These are phyloP conservation scores for Physeter macrocephalus DNA, from an alignment of 2,113 vertebrate species.

Conservation along the genomic window DNA sequence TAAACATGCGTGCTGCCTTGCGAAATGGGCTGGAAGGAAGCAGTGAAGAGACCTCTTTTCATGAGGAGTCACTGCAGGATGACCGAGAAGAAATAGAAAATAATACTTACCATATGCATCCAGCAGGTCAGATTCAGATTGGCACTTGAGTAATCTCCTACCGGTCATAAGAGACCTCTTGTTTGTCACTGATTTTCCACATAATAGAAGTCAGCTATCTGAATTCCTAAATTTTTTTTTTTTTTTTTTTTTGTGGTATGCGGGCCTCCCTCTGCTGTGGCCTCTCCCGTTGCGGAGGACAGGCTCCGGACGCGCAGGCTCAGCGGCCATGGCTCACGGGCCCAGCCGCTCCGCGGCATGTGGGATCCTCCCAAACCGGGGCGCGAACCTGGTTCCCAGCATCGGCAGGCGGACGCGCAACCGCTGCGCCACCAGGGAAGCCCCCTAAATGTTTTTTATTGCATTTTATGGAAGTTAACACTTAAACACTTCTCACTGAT, in stretches of 20 bases:
- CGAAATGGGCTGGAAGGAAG: slow-evolving; percentile 89
- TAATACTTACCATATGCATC: slow-evolving; percentile 79
- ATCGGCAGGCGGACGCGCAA: too few species aligned
- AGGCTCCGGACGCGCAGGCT: too few species aligned
- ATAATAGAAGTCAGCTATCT: not conserved
- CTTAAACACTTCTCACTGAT: not conserved
- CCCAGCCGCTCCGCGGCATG: too few species aligned
- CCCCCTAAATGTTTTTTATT: not conserved
- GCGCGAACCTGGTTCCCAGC: too few species aligned
- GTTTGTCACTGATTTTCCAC: not conserved
- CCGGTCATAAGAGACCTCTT: not conserved
- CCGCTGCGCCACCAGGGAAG: too few species aligned
- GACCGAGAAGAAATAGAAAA: slow-evolving; percentile 86
- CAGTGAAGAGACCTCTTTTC: slow-evolving; percentile 90
- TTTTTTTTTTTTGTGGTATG: too few species aligned
- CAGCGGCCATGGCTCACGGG: too few species aligned
- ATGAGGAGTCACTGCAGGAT: slow-evolving; percentile 92
- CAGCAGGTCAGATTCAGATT: slow-evolving; percentile 85
- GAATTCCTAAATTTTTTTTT: not conserved
- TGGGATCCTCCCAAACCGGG: too few species aligned
- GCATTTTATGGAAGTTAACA: not conserved
- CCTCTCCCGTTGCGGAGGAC: too few species aligned
- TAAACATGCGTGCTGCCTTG: slow-evolving; percentile 85
- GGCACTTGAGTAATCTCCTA: not conserved
- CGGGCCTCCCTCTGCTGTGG: too few species aligned